Base-by-base conservation (phyloP, 2,797 vertebrate species). In the Cebuella pygmaea region DNA sequence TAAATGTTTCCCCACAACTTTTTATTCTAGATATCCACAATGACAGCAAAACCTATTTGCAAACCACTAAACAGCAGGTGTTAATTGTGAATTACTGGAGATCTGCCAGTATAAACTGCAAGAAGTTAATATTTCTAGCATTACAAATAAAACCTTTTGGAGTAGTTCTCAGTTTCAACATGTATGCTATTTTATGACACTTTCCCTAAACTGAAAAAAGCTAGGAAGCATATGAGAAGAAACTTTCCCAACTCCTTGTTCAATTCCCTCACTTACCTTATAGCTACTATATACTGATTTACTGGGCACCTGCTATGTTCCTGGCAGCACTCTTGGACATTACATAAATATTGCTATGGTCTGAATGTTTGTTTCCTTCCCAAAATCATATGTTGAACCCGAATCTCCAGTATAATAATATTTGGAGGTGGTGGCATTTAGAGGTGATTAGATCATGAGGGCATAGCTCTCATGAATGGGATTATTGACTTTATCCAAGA, bases 81-180 rank as follows among this genome's bases (percentile, higher is more conserved):
- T 93, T 84, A 76, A 96, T 95, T 95, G 75, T 59, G 55, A 91
- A 78, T 44, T 72, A 22, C 36, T 96, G 75, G 61, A 80, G 48
- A 59, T 74, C 91, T 97, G 91, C 85, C 91, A 91, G 61, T 80
- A 95, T 80, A 95, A 94, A 83, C 67, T 64, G 20, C 64, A 79
- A 84, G 79, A 96, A 94, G 72, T 96, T 95, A 89, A 48, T 97
- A 95, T 92, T 95, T 91, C 79, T 91, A 75, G 55, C 27, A 96
- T 97, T 93, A 96, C 64, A 95, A 94, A 88, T 74, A 92, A 44
- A 90, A 81, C 50, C 64, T 88, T 96, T 96, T 59, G 55, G 91
- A 88, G 44, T 88, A 90, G 79, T 70, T 88, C 67, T 96, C 90
- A 72, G 48, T 97, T 96, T 88, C 82, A 88, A 94, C 22, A 70